Base-by-base conservation (phyloP, 2,113 vertebrate genomes). In the Xenopus borealis region DNA sequence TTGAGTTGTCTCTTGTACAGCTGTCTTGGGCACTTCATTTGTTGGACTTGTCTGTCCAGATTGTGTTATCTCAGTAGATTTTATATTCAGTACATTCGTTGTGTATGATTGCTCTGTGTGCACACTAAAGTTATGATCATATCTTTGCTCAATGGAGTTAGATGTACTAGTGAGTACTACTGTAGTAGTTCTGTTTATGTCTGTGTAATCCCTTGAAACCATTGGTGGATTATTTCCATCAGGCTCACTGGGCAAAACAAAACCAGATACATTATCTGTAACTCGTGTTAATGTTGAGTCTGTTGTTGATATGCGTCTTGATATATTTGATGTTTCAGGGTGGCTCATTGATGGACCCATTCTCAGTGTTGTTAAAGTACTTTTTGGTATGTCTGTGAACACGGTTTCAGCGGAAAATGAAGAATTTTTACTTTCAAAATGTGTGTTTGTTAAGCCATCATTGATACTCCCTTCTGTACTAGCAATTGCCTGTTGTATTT, bases 391-490 rank as follows among this genome's bases (percentile, higher is more conserved):
- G 12, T 81, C 81, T 44, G 77, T 78, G 14, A 68, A 82, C 4
- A 11, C 27, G 1, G 55, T 27, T 27, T 61, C 58, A 61, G 18
- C 9, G 58, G 20, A 18, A 61, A 61, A 23, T 23, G 55, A n/a
- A n/a, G 57, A 57, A 17, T n/a, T 61, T 27, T 13, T 67, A 61
- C 0, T 78, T 72, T 58, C 79, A 80, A 76, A 10, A 55, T 63
- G 62, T 4, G 13, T 62, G 19, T 75, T 12, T 40, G 72, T 62
- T 20, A 23, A 14, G 59, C 55, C 84, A 16, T 69, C 52, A 69
- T 80, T 85, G 44, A 68, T 55, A 58, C 1, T 65, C 50, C 3
- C 10, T 70, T 80, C 83, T 65, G 20, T 72, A 20, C 80, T 82
- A 58, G 72, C 82, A 17, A 19, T 23, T 23, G 19, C 1, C 4